Conservation (phyloP, 1,140 invertebrate species). For the Druon quercuslanigerum region DNA sequence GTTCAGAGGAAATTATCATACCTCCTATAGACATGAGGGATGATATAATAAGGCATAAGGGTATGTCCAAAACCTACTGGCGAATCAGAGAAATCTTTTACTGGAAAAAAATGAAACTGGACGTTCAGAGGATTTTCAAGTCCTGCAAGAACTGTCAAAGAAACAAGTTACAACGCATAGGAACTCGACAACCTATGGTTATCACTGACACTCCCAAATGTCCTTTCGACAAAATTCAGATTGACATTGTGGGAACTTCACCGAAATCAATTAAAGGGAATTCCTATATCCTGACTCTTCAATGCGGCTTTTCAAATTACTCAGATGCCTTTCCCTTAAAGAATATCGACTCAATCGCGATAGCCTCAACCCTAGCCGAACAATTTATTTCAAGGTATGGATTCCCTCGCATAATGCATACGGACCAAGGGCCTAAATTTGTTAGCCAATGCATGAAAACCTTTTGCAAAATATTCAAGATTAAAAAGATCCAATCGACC, state of each 20-base stretch:
- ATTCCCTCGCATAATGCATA: no score
- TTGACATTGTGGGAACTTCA: no score
- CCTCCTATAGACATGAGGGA: not conserved
- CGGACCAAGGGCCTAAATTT: no score
- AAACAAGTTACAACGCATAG: not conserved
- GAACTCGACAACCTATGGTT: conserved; percentile 31
- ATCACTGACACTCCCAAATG: conserved; percentile 34
- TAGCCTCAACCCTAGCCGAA: no score
- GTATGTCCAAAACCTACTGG: conserved; percentile 5
- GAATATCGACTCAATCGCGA: no score
- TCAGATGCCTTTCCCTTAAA: no score
- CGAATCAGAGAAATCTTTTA: not conserved
- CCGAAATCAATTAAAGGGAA: no score
- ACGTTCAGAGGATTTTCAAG: not conserved
- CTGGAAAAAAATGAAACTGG: not conserved
- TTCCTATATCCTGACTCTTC: not conserved
- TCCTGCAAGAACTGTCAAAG: not conserved
- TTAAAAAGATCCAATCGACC: no score
- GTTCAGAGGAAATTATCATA: not conserved
- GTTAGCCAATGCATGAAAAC: no score
- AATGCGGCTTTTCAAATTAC: not conserved
- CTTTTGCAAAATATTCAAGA: no score
- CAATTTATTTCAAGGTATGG: no score
- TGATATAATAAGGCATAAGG: not conserved
- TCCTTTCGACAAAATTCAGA: conserved; percentile 24